phyloP scores from a whole-genome alignment of 2,888 invertebrate genomes.

The Drosophila anomalata region DNA sequence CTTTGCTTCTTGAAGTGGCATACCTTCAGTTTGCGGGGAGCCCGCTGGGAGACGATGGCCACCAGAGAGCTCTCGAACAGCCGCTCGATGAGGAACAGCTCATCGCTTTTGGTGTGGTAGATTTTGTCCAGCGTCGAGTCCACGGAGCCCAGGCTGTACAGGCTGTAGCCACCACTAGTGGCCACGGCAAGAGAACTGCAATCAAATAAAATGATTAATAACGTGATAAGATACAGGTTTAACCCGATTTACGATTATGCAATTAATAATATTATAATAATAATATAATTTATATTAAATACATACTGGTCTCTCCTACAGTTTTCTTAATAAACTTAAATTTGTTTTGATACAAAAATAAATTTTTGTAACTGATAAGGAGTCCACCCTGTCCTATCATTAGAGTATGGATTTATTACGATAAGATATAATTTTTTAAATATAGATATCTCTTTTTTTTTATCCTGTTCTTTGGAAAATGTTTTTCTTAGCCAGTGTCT shows the following conservation, averaged over 20 bases:
- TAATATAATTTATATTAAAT: too few relatives aligned
- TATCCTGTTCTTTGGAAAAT: too few relatives aligned
- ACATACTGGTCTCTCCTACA: neutral
- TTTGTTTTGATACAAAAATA: neutral
- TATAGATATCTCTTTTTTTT: too few relatives aligned
- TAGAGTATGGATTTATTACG: neutral
- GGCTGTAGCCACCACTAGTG: constrained; percentile 94
- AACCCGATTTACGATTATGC: too few relatives aligned
- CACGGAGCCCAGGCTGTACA: constrained; percentile 92
- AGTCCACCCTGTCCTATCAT: too few relatives aligned
- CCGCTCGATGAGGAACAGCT: constrained; percentile 96
- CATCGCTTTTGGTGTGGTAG: constrained; percentile 93
- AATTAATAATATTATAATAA: too few relatives aligned
- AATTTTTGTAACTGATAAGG: neutral
- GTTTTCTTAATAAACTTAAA: neutral
- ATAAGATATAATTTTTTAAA: neutral
- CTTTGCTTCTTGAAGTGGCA: constrained; percentile 99
- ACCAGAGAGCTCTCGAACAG: constrained; percentile 98
- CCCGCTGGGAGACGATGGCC: constrained; percentile 95
- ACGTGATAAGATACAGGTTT: too few relatives aligned
- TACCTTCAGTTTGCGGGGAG: constrained; percentile 91
- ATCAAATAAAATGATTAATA: neutral
- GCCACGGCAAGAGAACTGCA: constrained; percentile 96
- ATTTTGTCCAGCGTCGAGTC: constrained; percentile 93
- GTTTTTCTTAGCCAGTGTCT: neutral